Evolutionary conservation across 2,888 invertebrate species (phyloP).

Genomic region (Cordilura impudica): DNA sequence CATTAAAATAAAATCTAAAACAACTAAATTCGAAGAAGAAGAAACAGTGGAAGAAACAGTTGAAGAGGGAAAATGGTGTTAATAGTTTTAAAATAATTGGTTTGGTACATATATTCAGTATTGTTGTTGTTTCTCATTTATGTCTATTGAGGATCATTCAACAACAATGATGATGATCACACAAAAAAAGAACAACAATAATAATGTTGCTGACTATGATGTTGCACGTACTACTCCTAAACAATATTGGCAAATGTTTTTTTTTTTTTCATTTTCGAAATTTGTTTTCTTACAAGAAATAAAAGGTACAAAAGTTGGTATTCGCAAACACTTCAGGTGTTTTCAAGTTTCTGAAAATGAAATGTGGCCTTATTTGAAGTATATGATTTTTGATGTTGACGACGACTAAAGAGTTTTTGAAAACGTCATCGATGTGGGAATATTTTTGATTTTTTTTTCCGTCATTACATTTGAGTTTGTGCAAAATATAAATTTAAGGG

Average conservation of each 20-base stretch:
- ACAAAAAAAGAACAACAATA: neutral
- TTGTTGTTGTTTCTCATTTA: neutral
- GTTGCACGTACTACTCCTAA: neutral
- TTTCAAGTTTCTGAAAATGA: slow-evolving; percentile 9
- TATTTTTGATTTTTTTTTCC: slow-evolving; percentile 32
- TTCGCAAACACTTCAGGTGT: slow-evolving; percentile 46
- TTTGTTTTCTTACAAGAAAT: slow-evolving; percentile 27
- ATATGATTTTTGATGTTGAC: slow-evolving; percentile 26
- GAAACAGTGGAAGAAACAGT: no score
- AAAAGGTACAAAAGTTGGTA: slow-evolving; percentile 14
- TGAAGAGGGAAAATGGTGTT: slow-evolving; percentile 46
- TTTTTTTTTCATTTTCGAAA: slow-evolving; percentile 14
- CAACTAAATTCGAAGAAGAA: no score
- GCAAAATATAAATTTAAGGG: slow-evolving; percentile 9
- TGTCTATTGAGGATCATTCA: slow-evolving; percentile 1
- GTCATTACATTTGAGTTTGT: slow-evolving; percentile 4
- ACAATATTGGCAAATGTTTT: slow-evolving; percentile 1
- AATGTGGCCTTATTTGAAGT: slow-evolving; percentile 20
- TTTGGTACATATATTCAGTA: slow-evolving; percentile 36
- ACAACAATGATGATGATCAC: neutral
- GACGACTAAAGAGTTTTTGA: slow-evolving; percentile 40
- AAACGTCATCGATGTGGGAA: slow-evolving; percentile 62
- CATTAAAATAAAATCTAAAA: neutral
- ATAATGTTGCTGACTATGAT: slow-evolving; percentile 13
- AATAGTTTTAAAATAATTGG: slow-evolving; percentile 57